Evolutionary conservation across 2,888 invertebrate genomes (phyloP).

Genomic region (Pecten maximus): DNA sequence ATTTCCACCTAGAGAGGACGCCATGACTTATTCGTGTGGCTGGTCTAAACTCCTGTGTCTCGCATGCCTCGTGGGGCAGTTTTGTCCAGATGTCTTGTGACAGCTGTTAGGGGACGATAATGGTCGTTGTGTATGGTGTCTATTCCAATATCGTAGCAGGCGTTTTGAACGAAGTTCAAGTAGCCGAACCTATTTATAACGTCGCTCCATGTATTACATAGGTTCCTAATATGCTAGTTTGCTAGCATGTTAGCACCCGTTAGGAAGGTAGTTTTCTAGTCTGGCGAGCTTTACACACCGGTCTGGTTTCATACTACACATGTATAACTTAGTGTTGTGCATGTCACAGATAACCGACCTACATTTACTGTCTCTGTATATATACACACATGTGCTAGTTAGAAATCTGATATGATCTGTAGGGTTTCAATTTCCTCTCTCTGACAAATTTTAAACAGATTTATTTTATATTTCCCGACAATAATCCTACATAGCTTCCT

Average conservation of each 20-base stretch:
- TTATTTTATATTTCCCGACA: too few relatives aligned
- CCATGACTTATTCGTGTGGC: background rate
- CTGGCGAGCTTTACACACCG: background rate
- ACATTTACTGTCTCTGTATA: background rate
- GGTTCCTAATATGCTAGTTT: conserved; percentile 13
- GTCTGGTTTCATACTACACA: background rate
- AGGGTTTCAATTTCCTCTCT: too few relatives aligned
- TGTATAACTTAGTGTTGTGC: background rate
- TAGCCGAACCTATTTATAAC: background rate
- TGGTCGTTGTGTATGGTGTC: background rate
- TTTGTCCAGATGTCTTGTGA: background rate
- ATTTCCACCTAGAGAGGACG: background rate
- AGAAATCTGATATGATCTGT: too few relatives aligned
- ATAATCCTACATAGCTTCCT: too few relatives aligned
- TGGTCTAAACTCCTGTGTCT: background rate
- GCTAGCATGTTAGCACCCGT: background rate
- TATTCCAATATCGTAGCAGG: background rate
- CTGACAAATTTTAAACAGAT: too few relatives aligned
- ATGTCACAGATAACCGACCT: background rate
- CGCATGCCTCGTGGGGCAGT: background rate
- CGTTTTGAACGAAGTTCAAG: background rate
- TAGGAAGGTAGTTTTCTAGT: background rate
- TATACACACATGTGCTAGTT: conserved; percentile 6
- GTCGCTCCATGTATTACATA: background rate
- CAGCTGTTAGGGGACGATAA: background rate